phyloP scores from a whole-genome alignment of 2,113 vertebrate genomes.

The Polypterus senegalus region DNA sequence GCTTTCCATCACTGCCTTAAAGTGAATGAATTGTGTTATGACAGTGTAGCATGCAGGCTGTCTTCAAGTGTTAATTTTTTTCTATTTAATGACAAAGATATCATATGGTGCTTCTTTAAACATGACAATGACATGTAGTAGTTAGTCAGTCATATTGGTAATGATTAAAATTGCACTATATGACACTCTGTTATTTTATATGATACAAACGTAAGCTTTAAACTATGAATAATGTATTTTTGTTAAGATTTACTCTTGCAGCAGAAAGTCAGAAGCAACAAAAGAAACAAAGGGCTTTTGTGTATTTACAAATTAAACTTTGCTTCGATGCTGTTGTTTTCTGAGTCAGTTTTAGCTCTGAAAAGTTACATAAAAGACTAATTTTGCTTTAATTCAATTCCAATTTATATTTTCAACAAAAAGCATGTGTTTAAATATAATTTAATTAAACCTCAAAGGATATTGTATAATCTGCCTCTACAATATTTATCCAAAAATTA shows the following conservation, averaged over 20 bases:
- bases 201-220: constrained; percentile 50
- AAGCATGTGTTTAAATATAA: too few relatives aligned
- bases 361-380: constrained; percentile 39
- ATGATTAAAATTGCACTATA: constrained; percentile 46
- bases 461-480: too few relatives aligned
- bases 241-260: constrained; percentile 37
- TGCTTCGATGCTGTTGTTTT: constrained; percentile 45
- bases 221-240: constrained; percentile 49
- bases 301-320: constrained; percentile 51
- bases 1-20: constrained; percentile 36
- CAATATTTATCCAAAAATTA: too few relatives aligned
- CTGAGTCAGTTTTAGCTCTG: constrained; percentile 50
- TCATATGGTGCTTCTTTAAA: constrained; percentile 69
- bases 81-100: constrained; percentile 65
- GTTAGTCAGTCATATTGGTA: constrained; percentile 60
- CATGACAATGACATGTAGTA: constrained; percentile 62
- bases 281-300: constrained; percentile 57
- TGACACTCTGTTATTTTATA: constrained; percentile 52
- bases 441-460: too few relatives aligned
- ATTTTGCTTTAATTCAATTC: constrained; percentile 46
- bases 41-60: constrained; percentile 43
- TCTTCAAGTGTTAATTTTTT: constrained; percentile 47
- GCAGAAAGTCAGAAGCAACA: constrained; percentile 41
- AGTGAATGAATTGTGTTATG: constrained; percentile 50
- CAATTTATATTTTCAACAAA: constrained; percentile 47